These are phyloP conservation scores for Esox niger DNA, from an alignment of 2,113 vertebrate genomes.

Conservation along the genomic window DNA sequence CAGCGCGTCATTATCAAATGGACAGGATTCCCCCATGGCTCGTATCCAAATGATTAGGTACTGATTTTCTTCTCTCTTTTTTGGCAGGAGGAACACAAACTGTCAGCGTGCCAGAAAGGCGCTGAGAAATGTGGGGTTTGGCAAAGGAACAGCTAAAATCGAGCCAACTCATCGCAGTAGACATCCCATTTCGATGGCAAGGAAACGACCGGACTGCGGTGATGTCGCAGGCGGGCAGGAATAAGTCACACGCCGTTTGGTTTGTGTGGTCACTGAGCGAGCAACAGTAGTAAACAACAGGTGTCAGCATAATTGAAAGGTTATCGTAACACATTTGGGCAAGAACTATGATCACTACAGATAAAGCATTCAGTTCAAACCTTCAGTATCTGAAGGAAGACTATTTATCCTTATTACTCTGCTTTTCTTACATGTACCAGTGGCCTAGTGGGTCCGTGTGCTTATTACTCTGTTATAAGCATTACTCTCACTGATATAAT, in stretches of 20 bases:
- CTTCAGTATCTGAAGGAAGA: no score
- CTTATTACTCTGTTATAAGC: not conserved
- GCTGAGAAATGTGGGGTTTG: constrained; percentile 62
- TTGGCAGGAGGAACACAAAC: constrained; percentile 58
- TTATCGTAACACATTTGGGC: no score
- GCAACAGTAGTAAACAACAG: no score
- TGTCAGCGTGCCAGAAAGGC: constrained; percentile 42
- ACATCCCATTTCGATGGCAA: constrained; percentile 27
- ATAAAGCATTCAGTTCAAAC: no score
- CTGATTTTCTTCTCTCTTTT: constrained; percentile 36
- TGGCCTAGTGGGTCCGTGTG: not conserved
- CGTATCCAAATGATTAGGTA: constrained; percentile 58
- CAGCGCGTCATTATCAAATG: constrained; percentile 41
- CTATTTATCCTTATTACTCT: no score
- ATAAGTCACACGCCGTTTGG: no score
- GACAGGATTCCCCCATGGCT: constrained; percentile 64
- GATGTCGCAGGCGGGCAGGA: no score
- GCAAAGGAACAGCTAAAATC: constrained; percentile 66
- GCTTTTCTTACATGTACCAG: not conserved
- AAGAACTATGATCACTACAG: no score
- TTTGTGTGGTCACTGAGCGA: no score
- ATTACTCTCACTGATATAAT: not conserved
- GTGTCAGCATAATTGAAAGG: no score
- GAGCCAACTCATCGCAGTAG: constrained; percentile 59
- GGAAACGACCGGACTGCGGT: constrained; percentile 1